A percentile compares a stretch with the other conserved stretches of the same genome.
Conservation (phyloP, 2,113 vertebrate genomes). For the Accipiter cooperii region DNA sequence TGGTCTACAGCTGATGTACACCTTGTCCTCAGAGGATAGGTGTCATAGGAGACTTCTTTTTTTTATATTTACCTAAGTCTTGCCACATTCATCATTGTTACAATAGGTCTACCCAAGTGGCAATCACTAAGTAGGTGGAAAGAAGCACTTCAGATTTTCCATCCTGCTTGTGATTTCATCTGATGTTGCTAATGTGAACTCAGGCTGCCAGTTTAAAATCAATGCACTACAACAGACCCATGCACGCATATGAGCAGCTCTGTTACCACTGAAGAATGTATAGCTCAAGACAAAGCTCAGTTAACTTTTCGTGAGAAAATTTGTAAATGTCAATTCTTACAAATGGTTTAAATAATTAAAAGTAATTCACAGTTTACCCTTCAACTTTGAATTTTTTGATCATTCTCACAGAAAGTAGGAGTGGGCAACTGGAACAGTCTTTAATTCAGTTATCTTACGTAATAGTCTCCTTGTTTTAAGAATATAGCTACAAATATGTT, state of each 20-base stretch:
- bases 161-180: neutral
- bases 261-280: neutral
- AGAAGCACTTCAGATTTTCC: neutral
- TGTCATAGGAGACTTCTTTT: neutral
- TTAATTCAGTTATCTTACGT: neutral
- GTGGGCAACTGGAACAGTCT: neutral
- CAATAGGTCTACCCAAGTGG: neutral
- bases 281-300: neutral
- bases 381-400: neutral
- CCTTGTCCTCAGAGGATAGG: neutral
- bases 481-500: neutral
- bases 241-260: neutral
- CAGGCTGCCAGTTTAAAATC: slow-evolving; percentile 9
- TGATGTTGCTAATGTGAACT: neutral
- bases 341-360: neutral
- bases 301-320: neutral
- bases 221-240: neutral
- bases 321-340: neutral
- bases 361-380: neutral
- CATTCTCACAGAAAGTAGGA: neutral
- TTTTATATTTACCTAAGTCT: neutral
- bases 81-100: neutral
- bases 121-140: neutral
- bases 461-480: neutral
- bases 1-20: neutral